Conservation (phyloP, 2,888 invertebrate genomes). For the Mimachlamys varia region DNA sequence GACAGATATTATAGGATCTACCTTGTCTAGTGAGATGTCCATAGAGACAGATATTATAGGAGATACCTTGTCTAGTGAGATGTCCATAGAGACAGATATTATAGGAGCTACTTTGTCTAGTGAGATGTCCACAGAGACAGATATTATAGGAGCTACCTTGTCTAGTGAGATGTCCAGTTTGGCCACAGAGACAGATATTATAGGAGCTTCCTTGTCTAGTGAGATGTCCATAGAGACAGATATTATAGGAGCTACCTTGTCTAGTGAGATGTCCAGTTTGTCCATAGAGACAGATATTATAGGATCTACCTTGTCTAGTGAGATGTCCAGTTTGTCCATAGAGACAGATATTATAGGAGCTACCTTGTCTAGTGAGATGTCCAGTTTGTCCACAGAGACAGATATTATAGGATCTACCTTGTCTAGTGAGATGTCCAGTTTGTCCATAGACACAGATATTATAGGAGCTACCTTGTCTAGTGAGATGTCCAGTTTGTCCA, state of each 20-base stretch:
- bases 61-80: constrained; percentile 79
- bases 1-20: constrained; percentile 70
- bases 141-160: constrained; percentile 73
- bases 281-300: constrained; percentile 77
- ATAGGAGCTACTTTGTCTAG: constrained; percentile 77
- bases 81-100: constrained; percentile 79
- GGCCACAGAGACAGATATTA: constrained; percentile 77
- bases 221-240: constrained; percentile 80
- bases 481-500: constrained; percentile 77
- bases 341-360: constrained; percentile 68
- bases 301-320: constrained; percentile 78
- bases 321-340: constrained; percentile 78
- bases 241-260: constrained; percentile 75
- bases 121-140: constrained; percentile 79
- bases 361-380: constrained; percentile 80
- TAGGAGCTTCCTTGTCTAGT: constrained; percentile 77
- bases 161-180: constrained; percentile 79
- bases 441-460: constrained; percentile 78
- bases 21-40: constrained; percentile 80
- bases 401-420: constrained; percentile 74
- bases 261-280: constrained; percentile 78
- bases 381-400: constrained; percentile 78
- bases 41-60: constrained; percentile 74
- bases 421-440: constrained; percentile 79
- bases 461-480: constrained; percentile 77